phyloP scores from a whole-genome alignment of 2,888 invertebrate species.

The Stenurella melanura region DNA sequence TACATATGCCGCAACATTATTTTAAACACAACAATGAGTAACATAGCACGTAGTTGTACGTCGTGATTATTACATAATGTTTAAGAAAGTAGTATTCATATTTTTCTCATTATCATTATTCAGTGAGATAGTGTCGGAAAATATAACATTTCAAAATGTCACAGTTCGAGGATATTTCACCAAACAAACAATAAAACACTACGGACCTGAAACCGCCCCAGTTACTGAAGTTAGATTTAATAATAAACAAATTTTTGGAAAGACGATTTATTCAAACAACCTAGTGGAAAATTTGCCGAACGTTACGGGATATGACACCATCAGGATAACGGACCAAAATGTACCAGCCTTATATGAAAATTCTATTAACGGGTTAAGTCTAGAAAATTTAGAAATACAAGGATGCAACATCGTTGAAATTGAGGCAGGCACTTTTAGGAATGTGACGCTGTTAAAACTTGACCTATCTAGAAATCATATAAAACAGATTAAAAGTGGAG shows the following conservation, averaged over 20 bases:
- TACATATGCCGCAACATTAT: background rate
- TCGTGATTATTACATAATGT: background rate
- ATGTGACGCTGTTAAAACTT: background rate
- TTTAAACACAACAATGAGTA: background rate
- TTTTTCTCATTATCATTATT: background rate
- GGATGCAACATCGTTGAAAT: background rate
- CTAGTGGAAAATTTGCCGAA: background rate
- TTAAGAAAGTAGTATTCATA: background rate
- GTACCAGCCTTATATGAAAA: conserved; percentile 3
- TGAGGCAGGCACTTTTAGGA: background rate
- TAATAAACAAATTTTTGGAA: background rate
- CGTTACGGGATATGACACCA: background rate
- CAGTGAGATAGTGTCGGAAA: background rate
- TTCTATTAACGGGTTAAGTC: background rate
- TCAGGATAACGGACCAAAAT: background rate
- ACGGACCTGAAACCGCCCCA: background rate
- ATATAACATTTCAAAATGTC: conserved; percentile 2
- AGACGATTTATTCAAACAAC: background rate
- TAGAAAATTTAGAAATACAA: conserved; percentile 1
- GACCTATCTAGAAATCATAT: background rate
- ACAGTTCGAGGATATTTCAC: conserved; percentile 7
- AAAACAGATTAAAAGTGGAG: background rate
- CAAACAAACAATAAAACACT: background rate
- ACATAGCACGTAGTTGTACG: background rate
- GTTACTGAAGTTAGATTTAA: background rate